Conservation (phyloP, 2,797 vertebrate genomes). For the Delichon dasypus region DNA sequence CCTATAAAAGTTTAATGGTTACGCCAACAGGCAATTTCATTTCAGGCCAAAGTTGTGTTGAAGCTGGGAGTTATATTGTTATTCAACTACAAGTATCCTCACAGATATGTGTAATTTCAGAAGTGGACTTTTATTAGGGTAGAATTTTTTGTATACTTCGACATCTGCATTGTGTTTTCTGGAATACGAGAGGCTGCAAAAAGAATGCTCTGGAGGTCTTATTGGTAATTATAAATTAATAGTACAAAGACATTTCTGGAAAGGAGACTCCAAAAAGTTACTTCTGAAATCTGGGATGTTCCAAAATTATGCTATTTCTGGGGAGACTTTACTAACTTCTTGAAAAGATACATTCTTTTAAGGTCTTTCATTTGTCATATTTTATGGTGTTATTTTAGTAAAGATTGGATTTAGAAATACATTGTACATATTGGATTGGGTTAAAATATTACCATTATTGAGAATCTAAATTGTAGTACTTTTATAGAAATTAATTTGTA, state of each 20-base stretch:
- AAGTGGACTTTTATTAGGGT: not conserved
- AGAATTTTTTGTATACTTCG: not conserved
- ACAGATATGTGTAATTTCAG: not conserved
- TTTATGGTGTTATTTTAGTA: not conserved
- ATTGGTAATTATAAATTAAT: not conserved
- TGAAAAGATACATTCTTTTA: not conserved
- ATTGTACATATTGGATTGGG: not conserved
- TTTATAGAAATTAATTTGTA: not conserved
- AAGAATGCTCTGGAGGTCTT: not conserved
- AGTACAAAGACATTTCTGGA: not conserved
- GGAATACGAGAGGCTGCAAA: not conserved
- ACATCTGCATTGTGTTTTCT: not conserved
- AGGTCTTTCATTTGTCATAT: not conserved
- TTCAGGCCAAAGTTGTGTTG: not conserved
- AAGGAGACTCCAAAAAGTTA: not conserved
- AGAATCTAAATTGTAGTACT: not conserved
- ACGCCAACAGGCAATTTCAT: not conserved
- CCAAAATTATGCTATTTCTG: not conserved
- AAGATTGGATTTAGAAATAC: not conserved
- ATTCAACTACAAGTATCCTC: not conserved
- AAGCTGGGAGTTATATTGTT: not conserved
- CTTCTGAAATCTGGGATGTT: not conserved
- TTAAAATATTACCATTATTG: not conserved
- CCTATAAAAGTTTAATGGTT: not conserved
- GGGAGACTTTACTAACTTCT: not conserved